Evolutionary conservation across 1,140 invertebrate species (phyloP).

Genomic region (Lasaia peninsularis): DNA sequence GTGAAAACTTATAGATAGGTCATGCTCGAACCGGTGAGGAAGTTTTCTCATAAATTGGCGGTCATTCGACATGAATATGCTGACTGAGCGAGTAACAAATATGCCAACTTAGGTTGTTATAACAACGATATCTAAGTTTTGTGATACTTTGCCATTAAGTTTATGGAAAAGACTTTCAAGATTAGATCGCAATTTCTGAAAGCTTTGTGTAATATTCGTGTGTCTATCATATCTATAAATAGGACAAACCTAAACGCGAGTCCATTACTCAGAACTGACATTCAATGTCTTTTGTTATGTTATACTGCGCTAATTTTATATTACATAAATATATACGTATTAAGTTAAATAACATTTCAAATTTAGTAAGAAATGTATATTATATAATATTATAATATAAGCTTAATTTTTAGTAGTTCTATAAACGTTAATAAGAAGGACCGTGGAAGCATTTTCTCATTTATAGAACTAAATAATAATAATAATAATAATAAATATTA

Average conservation of each 20-base stretch:
- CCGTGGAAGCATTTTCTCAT: too few species aligned
- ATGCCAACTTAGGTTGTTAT: slow-evolving; percentile 75
- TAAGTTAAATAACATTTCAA: too few species aligned
- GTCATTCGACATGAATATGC: slow-evolving; percentile 76
- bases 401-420: too few species aligned
- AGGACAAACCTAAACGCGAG: not conserved
- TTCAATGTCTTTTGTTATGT: too few species aligned
- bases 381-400: too few species aligned
- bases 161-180: slow-evolving; percentile 71
- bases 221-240: slow-evolving; percentile 36
- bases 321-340: too few species aligned
- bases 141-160: slow-evolving; percentile 76
- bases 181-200: slow-evolving; percentile 74
- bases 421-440: too few species aligned
- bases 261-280: too few species aligned
- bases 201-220: slow-evolving; percentile 69
- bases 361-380: too few species aligned
- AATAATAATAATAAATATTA: too few species aligned
- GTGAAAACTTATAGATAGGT: slow-evolving; percentile 73
- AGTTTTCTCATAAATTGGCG: slow-evolving; percentile 77
- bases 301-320: too few species aligned
- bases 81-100: slow-evolving; percentile 75
- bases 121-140: slow-evolving; percentile 75
- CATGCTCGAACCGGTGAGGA: slow-evolving; percentile 62
- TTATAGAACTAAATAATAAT: too few species aligned